Base-by-base conservation (phyloP, 2,113 vertebrate species). In the Anarhynchus alexandrinus region DNA sequence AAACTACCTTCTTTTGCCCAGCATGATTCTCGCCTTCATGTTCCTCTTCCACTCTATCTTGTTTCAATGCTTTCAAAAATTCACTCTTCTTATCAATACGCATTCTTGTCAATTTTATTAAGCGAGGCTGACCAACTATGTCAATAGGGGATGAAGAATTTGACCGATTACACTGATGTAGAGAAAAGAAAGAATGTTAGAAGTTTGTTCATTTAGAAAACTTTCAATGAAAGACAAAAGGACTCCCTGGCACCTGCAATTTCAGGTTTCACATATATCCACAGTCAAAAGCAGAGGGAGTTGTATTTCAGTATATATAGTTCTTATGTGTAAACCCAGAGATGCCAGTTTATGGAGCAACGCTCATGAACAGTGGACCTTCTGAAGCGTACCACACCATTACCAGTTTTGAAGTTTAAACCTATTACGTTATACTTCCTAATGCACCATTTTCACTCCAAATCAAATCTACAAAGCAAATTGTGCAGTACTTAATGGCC, bases 141-240 rank as follows among this genome's bases (percentile, higher is more conserved):
- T 98, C 98, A 94, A 98, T 96, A 86, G 98, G 98, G 13, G 98
- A 98, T 73, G 97, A 98, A 51, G 98, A 98, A 97, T 97, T 98
- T 90, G 98, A 98, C 54, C 98, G 82, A 95, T 97, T 98, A 95
- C 82, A 97, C 98, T 98, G 90, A 65, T 2, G 12, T 1, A 65
- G 4, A 7, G 82, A 94, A 59, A 52, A 65, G 18, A 42, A 30
- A 34, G 51, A 89, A 61, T 64, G 42, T 38, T 71, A 32, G 12
- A 81, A 69, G 57, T 32, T 22, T 22, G 27, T 55, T 47, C 30
- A 71, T 71, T 43, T 16, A 76, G 12, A 91, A 83, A 84, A 29
- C 3, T 62, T 10, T 43, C 2, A 81, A 40, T 12, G 6, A 88
- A 85, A 62, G 29, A 79, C 38, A 55, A 72, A 8, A 42, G 21